These are phyloP conservation scores for Grallaria varia DNA, from an alignment of 2,113 vertebrate genomes.

Conservation along the genomic window DNA sequence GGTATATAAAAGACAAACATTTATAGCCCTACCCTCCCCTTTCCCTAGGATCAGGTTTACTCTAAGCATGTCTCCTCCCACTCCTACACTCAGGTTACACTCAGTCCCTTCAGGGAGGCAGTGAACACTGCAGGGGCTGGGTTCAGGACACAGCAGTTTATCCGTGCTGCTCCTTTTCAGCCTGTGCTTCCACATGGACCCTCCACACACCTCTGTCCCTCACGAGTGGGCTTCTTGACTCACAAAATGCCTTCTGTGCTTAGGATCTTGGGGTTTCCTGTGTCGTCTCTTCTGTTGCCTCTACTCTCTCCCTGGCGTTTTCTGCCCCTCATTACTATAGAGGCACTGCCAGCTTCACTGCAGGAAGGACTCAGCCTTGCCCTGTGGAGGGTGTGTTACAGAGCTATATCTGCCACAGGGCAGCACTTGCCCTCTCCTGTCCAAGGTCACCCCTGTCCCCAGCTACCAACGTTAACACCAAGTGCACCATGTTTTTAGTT, in stretches of 20 bases:
- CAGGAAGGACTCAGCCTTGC: background rate
- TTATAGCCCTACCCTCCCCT: background rate
- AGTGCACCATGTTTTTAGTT: background rate
- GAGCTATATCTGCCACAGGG: background rate
- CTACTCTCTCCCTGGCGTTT: background rate
- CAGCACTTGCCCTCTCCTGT: background rate
- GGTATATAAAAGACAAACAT: background rate
- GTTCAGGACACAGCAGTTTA: background rate
- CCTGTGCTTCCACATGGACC: background rate
- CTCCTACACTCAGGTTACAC: rapidly evolving
- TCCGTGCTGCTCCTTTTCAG: background rate
- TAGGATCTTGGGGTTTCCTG: background rate
- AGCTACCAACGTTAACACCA: too few species aligned
- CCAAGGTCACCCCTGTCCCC: background rate
- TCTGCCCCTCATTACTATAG: background rate
- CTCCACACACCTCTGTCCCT: background rate
- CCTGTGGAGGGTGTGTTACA: background rate
- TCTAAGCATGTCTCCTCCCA: background rate
- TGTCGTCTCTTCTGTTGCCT: background rate
- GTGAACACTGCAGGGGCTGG: background rate
- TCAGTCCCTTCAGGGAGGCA: background rate
- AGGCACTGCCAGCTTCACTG: background rate
- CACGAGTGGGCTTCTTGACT: background rate
- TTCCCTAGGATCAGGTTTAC: background rate
- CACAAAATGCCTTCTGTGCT: background rate